A percentile compares a stretch with the other conserved stretches of the same genome.
phyloP scores from a whole-genome alignment of 92 coral and sea anemone genomes.

The Phenganax stokvisi region DNA sequence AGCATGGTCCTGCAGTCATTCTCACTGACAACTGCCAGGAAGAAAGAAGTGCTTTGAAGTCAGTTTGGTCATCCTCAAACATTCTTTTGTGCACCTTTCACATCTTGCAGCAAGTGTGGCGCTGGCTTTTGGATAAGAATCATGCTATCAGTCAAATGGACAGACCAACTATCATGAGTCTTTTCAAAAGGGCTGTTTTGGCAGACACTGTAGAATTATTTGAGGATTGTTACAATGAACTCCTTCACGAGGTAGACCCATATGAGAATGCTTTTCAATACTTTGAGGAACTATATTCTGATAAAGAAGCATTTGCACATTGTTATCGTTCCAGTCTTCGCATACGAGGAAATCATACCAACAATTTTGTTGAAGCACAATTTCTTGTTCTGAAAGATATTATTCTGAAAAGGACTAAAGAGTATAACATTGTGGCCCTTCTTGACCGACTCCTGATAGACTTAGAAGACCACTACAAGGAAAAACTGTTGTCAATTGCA shows the following conservation, averaged over 20 bases:
- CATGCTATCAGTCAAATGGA: slow-evolving; percentile 54
- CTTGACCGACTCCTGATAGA: slow-evolving; percentile 51
- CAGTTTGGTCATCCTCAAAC: slow-evolving; percentile 51
- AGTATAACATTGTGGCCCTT: slow-evolving; percentile 59
- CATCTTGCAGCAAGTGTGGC: slow-evolving; percentile 59
- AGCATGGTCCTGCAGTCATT: slow-evolving; percentile 48
- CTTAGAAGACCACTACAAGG: slow-evolving; percentile 54
- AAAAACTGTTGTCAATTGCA: slow-evolving; percentile 56
- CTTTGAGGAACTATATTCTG: slow-evolving; percentile 43
- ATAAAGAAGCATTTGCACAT: slow-evolving; percentile 43
- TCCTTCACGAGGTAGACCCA: slow-evolving; percentile 48
- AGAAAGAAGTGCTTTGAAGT: slow-evolving; percentile 53
- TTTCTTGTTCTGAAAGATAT: slow-evolving; percentile 55
- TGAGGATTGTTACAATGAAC: slow-evolving; percentile 49
- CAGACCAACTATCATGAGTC: slow-evolving; percentile 55
- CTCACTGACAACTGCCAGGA: slow-evolving; percentile 55
- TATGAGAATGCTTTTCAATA: slow-evolving; percentile 44
- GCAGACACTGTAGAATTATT: slow-evolving; percentile 47
- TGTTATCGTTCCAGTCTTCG: slow-evolving; percentile 49
- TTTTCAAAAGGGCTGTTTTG: slow-evolving; percentile 52
- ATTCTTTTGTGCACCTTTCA: slow-evolving; percentile 52
- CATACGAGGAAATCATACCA: slow-evolving; percentile 59
- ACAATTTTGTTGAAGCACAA: slow-evolving; percentile 60
- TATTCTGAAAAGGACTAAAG: slow-evolving; percentile 51
- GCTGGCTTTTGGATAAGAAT: slow-evolving; percentile 51